phyloP scores from a whole-genome alignment of 2,797 vertebrate genomes.

The Loriculus beryllinus region DNA sequence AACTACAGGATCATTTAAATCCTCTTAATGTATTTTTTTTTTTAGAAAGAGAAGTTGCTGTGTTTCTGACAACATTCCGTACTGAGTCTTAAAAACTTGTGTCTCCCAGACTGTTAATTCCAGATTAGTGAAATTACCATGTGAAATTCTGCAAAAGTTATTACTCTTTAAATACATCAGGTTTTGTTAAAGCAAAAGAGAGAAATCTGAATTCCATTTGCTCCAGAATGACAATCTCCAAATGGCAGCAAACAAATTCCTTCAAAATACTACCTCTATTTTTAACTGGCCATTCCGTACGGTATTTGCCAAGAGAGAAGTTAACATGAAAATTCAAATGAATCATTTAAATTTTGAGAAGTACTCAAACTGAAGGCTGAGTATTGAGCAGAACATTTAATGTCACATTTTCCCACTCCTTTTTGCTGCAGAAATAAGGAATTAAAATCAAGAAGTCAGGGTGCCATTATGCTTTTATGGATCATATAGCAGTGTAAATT shows the following conservation, averaged over 20 bases:
- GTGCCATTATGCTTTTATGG: not conserved
- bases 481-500: not conserved
- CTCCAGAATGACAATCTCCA: not conserved
- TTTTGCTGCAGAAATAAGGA: conserved; percentile 17
- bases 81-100: not conserved
- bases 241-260: conserved; percentile 25
- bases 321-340: not conserved
- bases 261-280: not conserved
- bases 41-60: not conserved
- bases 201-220: not conserved
- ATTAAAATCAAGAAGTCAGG: not conserved
- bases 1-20: not conserved
- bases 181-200: conserved; percentile 22
- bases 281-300: not conserved
- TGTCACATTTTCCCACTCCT: not conserved
- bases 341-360: not conserved
- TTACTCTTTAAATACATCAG: conserved; percentile 14
- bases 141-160: conserved; percentile 44
- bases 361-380: not conserved
- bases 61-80: not conserved
- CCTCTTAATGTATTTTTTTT: not conserved
- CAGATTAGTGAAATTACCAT: conserved; percentile 8
- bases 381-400: not conserved
- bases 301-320: not conserved
- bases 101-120: not conserved